Conservation (phyloP, 2,797 vertebrate genomes). For the Enteromius mattozi region DNA sequence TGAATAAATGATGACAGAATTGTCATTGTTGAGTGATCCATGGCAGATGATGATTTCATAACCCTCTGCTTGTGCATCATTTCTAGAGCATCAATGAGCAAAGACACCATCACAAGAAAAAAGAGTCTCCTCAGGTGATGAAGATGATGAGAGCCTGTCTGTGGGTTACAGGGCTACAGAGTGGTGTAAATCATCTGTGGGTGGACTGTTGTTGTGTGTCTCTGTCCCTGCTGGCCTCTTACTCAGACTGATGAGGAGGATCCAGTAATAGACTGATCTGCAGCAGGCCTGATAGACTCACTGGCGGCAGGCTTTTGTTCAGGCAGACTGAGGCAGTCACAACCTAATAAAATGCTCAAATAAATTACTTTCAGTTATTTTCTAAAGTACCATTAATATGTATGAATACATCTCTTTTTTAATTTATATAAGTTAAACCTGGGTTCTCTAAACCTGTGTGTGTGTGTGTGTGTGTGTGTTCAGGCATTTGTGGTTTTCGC, state of each 20-base stretch:
- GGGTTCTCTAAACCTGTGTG: too few relatives aligned
- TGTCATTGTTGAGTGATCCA: neutral
- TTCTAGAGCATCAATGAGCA: neutral
- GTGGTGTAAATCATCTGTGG: neutral
- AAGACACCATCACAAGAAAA: neutral
- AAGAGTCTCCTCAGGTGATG: neutral
- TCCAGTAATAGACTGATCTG: constrained; percentile 17
- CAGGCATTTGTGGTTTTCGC: too few relatives aligned
- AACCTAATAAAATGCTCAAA: neutral
- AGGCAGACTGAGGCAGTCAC: neutral
- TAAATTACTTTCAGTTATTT: neutral
- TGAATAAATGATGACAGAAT: neutral
- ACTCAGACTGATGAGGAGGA: neutral
- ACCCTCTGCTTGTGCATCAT: neutral
- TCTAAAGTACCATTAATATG: neutral
- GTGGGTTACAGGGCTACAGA: neutral
- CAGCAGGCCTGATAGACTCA: neutral
- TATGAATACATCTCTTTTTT: neutral
- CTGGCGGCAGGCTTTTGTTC: neutral
- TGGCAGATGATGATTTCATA: neutral
- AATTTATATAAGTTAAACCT: neutral
- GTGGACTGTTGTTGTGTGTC: neutral
- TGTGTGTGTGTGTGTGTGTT: neutral
- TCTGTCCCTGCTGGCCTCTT: neutral
- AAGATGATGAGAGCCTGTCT: neutral